Evolutionary conservation across 2,113 vertebrate genomes (phyloP), one percentile per base, ranked within the genome.

Genomic region (Rhinolophus ferrumequinum): DNA sequence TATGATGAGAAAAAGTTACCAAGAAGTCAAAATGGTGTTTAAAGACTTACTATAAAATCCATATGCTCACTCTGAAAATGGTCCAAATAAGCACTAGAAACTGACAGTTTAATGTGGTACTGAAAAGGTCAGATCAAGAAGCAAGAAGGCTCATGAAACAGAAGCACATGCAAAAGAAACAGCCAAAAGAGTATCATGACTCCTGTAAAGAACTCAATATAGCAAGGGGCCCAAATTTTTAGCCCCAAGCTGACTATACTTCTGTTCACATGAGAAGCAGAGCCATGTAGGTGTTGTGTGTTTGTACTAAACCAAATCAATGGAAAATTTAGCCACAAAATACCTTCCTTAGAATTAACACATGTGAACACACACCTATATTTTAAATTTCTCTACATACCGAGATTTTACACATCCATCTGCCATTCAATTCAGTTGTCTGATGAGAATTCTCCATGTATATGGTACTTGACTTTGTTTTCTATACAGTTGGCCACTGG

Each of bases 1-100:
- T 79, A 96, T 84, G 90, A 80, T 97, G 94, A 96, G 73, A 94
- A 97, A 96, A 94, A 80, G 79, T 95, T 95, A 97, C 85, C 64
- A 94, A 92, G 52, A 56, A 97, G 73, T 96, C 94, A 97, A 94
- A 96, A 94, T 91, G 79, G 28, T 96, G 82, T 94, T 93, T 93
- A 97, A 95, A 92, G 69, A 83, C 91, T 96, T 83, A 93, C 88
- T 97, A 96, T 93, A 97, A 97, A 96, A 96, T 84, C 96, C 97
- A 97, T 96, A 97, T 96, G 96, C 79, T 94, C 52, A 47, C n/a
- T 93, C 82, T 97, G 96, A 95, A 95, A 86, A 91, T 89, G 38
- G 94, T 97, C 96, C 97, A 97, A 95, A 94, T 66, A 92, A 97
- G 86, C 30, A 47, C 67, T 81, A 95, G 82, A 93, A 96, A 90